Evolutionary conservation across 1,140 invertebrate species (phyloP).

Genomic region (Venustaconcha ellipsiformis): DNA sequence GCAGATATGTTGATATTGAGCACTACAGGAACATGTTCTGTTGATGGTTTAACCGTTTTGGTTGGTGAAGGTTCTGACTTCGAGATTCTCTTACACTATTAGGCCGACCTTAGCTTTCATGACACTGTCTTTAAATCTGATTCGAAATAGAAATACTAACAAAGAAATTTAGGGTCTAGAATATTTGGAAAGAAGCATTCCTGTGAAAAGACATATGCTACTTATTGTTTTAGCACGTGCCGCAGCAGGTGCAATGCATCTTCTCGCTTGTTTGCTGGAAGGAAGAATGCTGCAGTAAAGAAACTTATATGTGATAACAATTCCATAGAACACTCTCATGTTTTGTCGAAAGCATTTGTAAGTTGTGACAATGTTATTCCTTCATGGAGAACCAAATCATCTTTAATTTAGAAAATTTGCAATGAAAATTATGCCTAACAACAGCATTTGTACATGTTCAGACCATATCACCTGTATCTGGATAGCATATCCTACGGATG

Average conservation of each 20-base stretch:
- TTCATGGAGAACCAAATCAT: neutral
- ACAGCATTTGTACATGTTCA: neutral
- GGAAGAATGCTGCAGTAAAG: neutral
- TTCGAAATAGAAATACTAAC: no score
- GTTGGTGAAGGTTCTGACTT: neutral
- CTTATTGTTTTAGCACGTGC: neutral
- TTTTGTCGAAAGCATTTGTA: neutral
- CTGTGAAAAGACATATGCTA: neutral
- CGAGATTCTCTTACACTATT: neutral
- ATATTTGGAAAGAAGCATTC: neutral
- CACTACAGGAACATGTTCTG: neutral
- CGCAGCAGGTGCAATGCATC: neutral
- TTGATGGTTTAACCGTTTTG: neutral
- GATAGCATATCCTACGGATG: constrained; percentile 1
- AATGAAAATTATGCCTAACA: neutral
- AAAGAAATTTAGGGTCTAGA: neutral
- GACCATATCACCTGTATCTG: neutral
- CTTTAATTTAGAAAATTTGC: constrained; percentile 4
- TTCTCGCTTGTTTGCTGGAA: neutral
- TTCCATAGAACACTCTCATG: no score
- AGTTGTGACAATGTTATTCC: neutral
- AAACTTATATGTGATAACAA: no score
- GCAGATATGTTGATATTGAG: neutral
- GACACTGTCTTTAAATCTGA: no score
- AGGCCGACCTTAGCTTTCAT: neutral